Evolutionary conservation across 2,113 vertebrate species (phyloP), one percentile per base, ranked within the genome.

Genomic region (Tichodroma muraria): DNA sequence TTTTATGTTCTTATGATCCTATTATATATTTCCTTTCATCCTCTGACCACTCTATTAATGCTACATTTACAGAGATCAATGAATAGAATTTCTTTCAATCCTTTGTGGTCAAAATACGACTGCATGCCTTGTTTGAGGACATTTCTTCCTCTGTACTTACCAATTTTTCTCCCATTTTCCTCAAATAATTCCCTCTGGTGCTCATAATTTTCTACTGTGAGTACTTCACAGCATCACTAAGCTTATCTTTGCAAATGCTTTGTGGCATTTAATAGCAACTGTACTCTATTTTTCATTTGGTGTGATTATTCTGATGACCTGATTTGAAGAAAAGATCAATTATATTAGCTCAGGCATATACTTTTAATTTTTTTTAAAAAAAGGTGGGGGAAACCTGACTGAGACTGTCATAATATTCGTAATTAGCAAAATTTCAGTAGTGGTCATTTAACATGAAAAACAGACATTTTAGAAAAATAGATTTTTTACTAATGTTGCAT

Each of bases 41-140:
- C 28, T 81, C 61, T 91, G 65, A 76, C 52, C 10, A 7, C 40
- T 84, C 15, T 68, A 64, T 81, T 92, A 81, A 87, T 81, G 65
- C 35, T 76, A 52, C 64, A 81, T 87, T 85, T 93, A 53, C 3
- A 6, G 75, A 87, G 17, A 52, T 91, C 38, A 92, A 49, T 84
- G 45, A 92, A 42, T 63, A 79, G 22, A 66, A 75, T 82, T 94
- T 72, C 14, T 79, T 92, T 70, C 63, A 80, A 59, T 83, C 59
- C 44, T 89, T 84, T 2, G 2, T 78, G 33, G 61, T 81, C 49
- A 65, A 80, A 92, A 89, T 70, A 35, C 77, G 54, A 65, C 44
- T 66, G 22, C 20, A 27, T 81, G 60, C 14, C 23, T 78, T 75
- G 12, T 92, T 56, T 40, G 72, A 90, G 69, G 56, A 68, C 37